These are phyloP conservation scores for Hemistola chrysoprasaria DNA, from an alignment of 2,888 invertebrate genomes.

Conservation along the genomic window DNA sequence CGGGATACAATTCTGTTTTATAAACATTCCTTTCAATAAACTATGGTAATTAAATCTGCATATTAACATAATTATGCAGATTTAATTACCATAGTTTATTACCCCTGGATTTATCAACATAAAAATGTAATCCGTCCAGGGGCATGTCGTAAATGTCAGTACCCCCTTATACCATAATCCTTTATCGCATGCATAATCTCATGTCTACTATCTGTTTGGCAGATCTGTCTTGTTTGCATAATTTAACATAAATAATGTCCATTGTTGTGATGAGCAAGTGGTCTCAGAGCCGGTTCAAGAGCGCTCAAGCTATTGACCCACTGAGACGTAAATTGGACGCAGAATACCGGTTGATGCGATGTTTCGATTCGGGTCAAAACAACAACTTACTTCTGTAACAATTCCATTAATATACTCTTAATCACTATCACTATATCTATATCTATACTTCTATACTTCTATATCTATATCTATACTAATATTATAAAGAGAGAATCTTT, in stretches of 20 bases:
- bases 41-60: too few relatives aligned
- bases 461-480: too few relatives aligned
- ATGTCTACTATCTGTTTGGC: constrained; percentile 4
- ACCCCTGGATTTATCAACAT: too few relatives aligned
- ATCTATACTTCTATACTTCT: too few relatives aligned
- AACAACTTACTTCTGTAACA: background rate
- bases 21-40: too few relatives aligned
- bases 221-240: constrained; percentile 8
- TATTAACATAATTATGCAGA: too few relatives aligned
- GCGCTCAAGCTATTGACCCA: constrained; percentile 3
- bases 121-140: background rate
- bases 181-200: constrained; percentile 6
- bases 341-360: constrained; percentile 13
- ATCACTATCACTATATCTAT: too few relatives aligned
- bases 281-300: constrained; percentile 5
- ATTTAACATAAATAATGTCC: constrained; percentile 6
- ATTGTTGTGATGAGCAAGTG: constrained; percentile 6
- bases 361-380: constrained; percentile 7
- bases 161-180: constrained; percentile 1
- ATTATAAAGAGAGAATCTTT: too few relatives aligned
- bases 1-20: too few relatives aligned
- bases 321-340: constrained; percentile 3
- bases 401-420: background rate
- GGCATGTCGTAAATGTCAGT: constrained; percentile 5
- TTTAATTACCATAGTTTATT: too few relatives aligned